Evolutionary conservation across 2,797 vertebrate genomes (phyloP).

Genomic region (Chanos chanos): DNA sequence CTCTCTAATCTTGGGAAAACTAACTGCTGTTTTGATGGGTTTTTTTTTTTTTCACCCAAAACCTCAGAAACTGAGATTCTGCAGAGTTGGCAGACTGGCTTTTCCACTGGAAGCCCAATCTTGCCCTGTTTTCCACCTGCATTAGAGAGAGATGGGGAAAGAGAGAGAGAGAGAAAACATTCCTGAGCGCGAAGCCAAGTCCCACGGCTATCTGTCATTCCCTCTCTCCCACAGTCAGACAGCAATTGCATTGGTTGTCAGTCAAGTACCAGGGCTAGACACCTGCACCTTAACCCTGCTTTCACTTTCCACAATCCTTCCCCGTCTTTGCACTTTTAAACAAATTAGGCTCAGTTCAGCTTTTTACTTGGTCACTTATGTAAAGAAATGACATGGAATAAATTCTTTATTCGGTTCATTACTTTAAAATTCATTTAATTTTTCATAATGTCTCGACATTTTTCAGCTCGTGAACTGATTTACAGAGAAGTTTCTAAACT

Average conservation of each 20-base stretch:
- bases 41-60: conserved; percentile 18
- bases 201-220: background rate
- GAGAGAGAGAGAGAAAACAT: background rate
- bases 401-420: too few relatives aligned
- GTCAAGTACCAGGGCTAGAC: conserved; percentile 3
- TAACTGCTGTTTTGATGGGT: conserved; percentile 42
- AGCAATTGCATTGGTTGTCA: too few relatives aligned
- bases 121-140: conserved; percentile 23
- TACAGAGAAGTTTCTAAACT: too few relatives aligned
- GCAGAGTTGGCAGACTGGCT: conserved; percentile 57
- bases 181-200: background rate
- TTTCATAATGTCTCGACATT: too few relatives aligned
- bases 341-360: too few relatives aligned
- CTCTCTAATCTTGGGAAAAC: conserved; percentile 64
- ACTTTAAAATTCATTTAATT: too few relatives aligned
- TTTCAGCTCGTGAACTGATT: too few relatives aligned
- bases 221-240: background rate
- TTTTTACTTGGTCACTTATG: too few relatives aligned
- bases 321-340: background rate
- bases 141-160: background rate
- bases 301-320: too few relatives aligned
- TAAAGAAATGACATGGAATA: too few relatives aligned
- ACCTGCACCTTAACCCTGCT: background rate
- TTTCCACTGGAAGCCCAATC: conserved; percentile 42
- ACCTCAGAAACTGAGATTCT: conserved; percentile 41